These are phyloP conservation scores for Drosophila longiperda DNA, from an alignment of 2,888 invertebrate genomes.

Conservation along the genomic window DNA sequence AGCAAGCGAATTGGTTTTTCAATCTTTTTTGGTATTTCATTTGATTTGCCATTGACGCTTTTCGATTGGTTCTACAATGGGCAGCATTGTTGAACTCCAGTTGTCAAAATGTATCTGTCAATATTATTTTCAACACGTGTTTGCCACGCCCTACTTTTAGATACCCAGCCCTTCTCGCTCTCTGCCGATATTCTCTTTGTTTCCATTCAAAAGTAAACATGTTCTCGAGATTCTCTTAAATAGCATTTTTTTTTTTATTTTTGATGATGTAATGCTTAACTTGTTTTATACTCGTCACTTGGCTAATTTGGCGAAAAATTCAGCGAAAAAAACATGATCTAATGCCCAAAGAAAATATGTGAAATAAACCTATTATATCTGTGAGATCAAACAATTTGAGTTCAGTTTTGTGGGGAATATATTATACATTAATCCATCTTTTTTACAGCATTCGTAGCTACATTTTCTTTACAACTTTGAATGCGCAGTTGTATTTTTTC, in stretches of 20 bases:
- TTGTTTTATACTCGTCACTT: conserved; percentile 20
- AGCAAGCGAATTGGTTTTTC: conserved; percentile 58
- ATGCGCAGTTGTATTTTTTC: not conserved
- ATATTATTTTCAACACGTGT: conserved; percentile 5
- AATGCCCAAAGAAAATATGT: not conserved
- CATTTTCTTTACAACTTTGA: not conserved
- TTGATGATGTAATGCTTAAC: conserved; percentile 49
- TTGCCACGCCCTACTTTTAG: not conserved
- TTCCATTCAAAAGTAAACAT: not conserved
- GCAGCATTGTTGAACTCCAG: conserved; percentile 3
- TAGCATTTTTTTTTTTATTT: not conserved
- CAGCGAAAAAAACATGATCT: conserved; percentile 18
- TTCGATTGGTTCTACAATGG: not conserved
- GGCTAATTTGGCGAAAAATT: conserved; percentile 16
- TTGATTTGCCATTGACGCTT: not conserved
- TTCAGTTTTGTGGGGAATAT: not conserved
- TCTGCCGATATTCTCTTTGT: not conserved
- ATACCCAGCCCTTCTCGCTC: not conserved
- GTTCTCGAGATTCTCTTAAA: not conserved
- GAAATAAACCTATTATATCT: not conserved
- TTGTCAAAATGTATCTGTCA: conserved; percentile 15
- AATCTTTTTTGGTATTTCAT: conserved; percentile 35
- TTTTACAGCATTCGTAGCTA: not conserved
- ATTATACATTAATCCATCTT: not conserved
- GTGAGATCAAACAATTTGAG: not conserved